Conservation (phyloP, 1,140 invertebrate species). For the Drosophila subpulchrella region DNA sequence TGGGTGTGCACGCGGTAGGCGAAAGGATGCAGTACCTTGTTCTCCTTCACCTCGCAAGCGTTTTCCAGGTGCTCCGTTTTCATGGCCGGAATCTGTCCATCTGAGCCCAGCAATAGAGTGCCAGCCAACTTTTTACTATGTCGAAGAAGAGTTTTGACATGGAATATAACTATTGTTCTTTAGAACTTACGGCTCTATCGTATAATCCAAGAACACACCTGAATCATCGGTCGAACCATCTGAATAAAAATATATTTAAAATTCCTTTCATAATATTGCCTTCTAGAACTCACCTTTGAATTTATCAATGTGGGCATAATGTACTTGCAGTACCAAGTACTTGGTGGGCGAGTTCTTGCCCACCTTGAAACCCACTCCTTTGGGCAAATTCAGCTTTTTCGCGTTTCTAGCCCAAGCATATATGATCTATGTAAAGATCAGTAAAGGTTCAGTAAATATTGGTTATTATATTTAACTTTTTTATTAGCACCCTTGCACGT, state of each 20-base stretch:
- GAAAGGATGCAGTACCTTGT: slow-evolving; percentile 96
- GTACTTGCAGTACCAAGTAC: slow-evolving; percentile 96
- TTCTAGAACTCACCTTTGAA: slow-evolving; percentile 87
- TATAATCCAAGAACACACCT: slow-evolving; percentile 92
- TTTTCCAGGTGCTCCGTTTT: slow-evolving; percentile 94
- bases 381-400: slow-evolving; percentile 92
- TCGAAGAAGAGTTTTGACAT: neutral
- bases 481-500: neutral
- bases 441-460: neutral
- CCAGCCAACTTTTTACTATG: slow-evolving; percentile 92
- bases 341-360: slow-evolving; percentile 90
- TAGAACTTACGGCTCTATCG: slow-evolving; percentile 88
- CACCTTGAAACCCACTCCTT: slow-evolving; percentile 93
- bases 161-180: too few relatives aligned
- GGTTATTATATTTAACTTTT: neutral
- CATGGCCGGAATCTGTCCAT: slow-evolving; percentile 90
- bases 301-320: slow-evolving; percentile 91
- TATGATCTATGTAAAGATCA: slow-evolving; percentile 88
- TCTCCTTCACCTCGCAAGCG: slow-evolving; percentile 91
- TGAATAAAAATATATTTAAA: slow-evolving; percentile 80
- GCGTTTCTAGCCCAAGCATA: slow-evolving; percentile 99
- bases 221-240: slow-evolving; percentile 92
- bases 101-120: slow-evolving; percentile 93
- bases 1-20: slow-evolving; percentile 98
- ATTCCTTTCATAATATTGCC: neutral